Base-by-base conservation (phyloP, 2,113 vertebrate species). In the Suricata suricatta region DNA sequence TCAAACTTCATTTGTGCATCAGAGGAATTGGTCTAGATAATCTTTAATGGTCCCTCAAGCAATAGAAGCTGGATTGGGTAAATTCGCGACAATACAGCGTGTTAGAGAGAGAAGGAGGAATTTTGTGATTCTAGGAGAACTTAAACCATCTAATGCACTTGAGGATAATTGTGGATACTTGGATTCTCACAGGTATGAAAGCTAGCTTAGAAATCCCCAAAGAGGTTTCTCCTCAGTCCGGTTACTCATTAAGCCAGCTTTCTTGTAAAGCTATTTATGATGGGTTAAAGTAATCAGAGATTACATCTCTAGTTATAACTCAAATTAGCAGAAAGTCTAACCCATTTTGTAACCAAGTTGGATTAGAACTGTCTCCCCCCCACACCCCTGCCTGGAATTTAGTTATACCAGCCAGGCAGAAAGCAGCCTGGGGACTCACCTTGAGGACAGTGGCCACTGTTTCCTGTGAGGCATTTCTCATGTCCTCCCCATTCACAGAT, bases 391-490 rank as follows among this genome's bases (percentile, higher is more conserved):
- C 1, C 0, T 31, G 17, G 71, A 60, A 23, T 16, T 23, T 2
- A 27, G 33, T 25, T 35, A 14, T 1, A 16, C 33, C 47, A n/a
- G 47, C 14, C 0, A 25, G 33, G 29, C 27, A 2, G 63, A 44
- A 38, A 60, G 93, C 44, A 79, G 29, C 41, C 63, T 50, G 31
- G 19, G n/a, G 47, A 98, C 98, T 97, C 96, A 99, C 99, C 99
- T 99, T 99, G 96, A 99, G 99, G 41, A 99, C 98, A 72, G 99
- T 99, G 33, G 99, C 99, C 82, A 99, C 99, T 0, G 99, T 98
- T 97, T 99, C 99, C 96, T 99, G 99, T 19, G 99, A 99, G 76
- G 99, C 99, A 93, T 98, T 99, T 96, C 99, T 99, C 90, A 99
- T 98, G 98, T 99, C 99, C 85, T 99, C 99, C 50, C 99, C 99